Conservation (phyloP, 1,140 invertebrate genomes). For the Cydia fagiglandana region DNA sequence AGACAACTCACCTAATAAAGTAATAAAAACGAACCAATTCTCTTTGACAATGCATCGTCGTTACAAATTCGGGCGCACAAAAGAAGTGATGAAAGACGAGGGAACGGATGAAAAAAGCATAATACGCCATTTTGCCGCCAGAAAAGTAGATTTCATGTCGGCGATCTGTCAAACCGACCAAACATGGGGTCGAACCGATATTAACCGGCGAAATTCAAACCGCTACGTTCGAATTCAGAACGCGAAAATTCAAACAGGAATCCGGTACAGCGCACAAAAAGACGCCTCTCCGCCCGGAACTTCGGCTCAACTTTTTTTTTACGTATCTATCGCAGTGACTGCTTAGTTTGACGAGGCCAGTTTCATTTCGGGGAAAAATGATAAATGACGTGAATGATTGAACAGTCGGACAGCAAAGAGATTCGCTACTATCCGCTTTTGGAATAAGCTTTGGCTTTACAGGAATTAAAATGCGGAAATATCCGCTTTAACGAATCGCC, state of each 20-base stretch:
- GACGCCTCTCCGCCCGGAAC: conserved; percentile 66
- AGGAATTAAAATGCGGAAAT: conserved; percentile 64
- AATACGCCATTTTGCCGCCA: conserved; percentile 73
- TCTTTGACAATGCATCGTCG: conserved; percentile 67
- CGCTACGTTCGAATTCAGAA: conserved; percentile 38
- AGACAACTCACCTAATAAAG: conserved; percentile 60
- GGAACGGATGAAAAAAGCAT: conserved; percentile 71
- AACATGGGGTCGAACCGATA: conserved; percentile 64
- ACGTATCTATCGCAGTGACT: conserved; percentile 60
- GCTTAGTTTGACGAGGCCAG: conserved; percentile 68
- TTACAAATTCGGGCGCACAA: conserved; percentile 72
- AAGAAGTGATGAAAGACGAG: conserved; percentile 75
- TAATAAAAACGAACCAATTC: conserved; percentile 68
- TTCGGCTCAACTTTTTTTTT: conserved; percentile 59
- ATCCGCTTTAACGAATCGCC: conserved; percentile 65
- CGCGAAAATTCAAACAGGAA: conserved; percentile 50
- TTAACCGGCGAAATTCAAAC: conserved; percentile 64
- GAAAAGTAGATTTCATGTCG: conserved; percentile 71
- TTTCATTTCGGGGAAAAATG: conserved; percentile 72
- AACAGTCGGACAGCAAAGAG: conserved; percentile 66
- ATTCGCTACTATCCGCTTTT: conserved; percentile 59
- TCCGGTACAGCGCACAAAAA: conserved; percentile 68
- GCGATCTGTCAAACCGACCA: conserved; percentile 77
- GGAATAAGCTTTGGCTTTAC: conserved; percentile 54
- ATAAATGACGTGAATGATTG: conserved; percentile 78